phyloP scores from a whole-genome alignment of 1,140 invertebrate species.

The Medauroidea extradentata region DNA sequence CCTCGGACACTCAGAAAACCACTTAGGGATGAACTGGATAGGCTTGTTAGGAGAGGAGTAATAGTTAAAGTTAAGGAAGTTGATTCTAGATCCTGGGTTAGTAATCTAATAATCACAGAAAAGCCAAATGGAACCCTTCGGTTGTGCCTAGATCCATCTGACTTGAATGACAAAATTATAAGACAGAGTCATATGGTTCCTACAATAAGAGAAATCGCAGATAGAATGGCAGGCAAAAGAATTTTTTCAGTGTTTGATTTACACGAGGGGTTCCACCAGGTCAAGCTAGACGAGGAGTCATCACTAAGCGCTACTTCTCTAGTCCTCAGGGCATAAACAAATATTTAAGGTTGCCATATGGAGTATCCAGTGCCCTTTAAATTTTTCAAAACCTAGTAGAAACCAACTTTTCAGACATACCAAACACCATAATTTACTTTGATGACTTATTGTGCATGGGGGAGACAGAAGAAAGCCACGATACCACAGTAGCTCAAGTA shows the following conservation, averaged over 20 bases:
- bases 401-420: constrained; percentile 29
- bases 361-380: constrained; percentile 28
- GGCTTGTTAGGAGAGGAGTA: too few relatives aligned
- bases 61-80: too few relatives aligned
- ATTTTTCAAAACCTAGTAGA: constrained; percentile 33
- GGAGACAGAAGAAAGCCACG: constrained; percentile 13
- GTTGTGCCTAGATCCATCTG: constrained; percentile 38
- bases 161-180: constrained; percentile 18
- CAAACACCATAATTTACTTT: constrained; percentile 32
- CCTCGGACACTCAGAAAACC: too few relatives aligned
- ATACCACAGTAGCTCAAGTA: too few relatives aligned
- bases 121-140: constrained; percentile 32
- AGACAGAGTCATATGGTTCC: constrained; percentile 14
- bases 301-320: constrained; percentile 13
- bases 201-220: constrained; percentile 11
- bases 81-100: constrained; percentile 29
- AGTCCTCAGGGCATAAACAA: constrained; percentile 30
- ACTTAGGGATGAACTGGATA: too few relatives aligned
- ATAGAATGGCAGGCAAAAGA: constrained; percentile 15
- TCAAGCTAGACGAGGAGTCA: constrained; percentile 14
- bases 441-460: constrained; percentile 37
- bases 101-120: constrained; percentile 35
- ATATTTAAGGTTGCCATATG: constrained; percentile 36
- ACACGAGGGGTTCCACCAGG: constrained; percentile 18
- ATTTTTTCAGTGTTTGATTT: constrained; percentile 7